Conservation (phyloP, 2,888 invertebrate species). For the Hylaea fasciaria region DNA sequence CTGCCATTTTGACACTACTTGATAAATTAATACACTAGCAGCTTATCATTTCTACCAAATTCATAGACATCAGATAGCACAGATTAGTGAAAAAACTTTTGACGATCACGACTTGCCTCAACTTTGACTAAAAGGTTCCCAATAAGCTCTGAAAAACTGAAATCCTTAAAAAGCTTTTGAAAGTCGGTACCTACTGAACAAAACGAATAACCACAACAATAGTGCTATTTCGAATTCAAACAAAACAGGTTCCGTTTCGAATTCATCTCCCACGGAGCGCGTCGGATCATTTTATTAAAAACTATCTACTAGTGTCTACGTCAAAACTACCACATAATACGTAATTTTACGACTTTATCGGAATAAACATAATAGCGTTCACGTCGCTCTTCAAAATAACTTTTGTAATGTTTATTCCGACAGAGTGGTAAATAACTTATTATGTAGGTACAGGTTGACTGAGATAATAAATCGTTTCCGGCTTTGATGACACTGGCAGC, state of each 20-base stretch:
- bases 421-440: conserved; percentile 2
- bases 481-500: conserved; percentile 42
- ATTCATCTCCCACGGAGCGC: conserved; percentile 46
- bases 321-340: conserved; percentile 40
- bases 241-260: conserved; percentile 26
- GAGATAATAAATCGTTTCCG: conserved; percentile 44
- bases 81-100: no score
- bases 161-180: conserved; percentile 5
- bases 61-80: no score
- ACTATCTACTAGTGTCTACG: no score
- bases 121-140: no score
- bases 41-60: no score
- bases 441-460: neutral
- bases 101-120: no score
- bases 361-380: neutral
- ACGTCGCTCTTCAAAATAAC: neutral
- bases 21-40: no score
- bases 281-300: conserved; percentile 48
- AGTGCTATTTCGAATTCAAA: conserved; percentile 12
- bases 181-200: conserved; percentile 5
- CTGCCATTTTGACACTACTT: no score
- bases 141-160: neutral
- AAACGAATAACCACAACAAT: conserved; percentile 15
- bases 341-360: conserved; percentile 8
- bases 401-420: conserved; percentile 5